Base-by-base conservation (phyloP, 2,113 vertebrate species). In the Tenebrosternarchus preto region DNA sequence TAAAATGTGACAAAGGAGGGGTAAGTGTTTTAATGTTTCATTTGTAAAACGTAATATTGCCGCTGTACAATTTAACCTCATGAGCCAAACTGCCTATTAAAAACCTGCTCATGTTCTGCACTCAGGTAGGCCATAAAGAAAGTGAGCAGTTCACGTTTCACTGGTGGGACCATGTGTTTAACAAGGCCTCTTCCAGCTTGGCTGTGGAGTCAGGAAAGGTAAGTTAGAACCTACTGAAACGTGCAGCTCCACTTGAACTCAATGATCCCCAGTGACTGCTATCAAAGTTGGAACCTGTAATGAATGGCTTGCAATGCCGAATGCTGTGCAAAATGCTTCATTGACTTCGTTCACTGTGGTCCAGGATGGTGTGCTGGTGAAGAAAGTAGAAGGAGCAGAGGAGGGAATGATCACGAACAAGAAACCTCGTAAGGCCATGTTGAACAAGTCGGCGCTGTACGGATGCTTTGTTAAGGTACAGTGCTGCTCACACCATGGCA, bases 151-250 rank as follows among this genome's bases (percentile, higher is more conserved):
- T 99, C 90, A 94, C 94, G 57, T 95, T 96, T 88, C 95, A 98
- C 80, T 99, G 97, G 97, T 98, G 97, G 97, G 96, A 94, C 69
- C 96, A 99, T 4, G 91, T 98, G 76, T 99, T 98, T 91, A 98
- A 98, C 78, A 88, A 93, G 80, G 95, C 97, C 0, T 95, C 96
- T 0, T 89, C 96, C 72, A 95, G 89, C 82, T 89, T 98, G 75
- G 87, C 92, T 0, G 96, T 98, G 86, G 93, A 96, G 76, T 83
- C 92, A 0, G 88, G 86, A 25, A 88, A 94, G 92, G 95, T 96
- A 15, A 50, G 43, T 50, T 7, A 27, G 11, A 60, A 19, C 7
- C 12, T 20, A 29, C 5, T 31, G 8, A 57, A 56, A 11, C 22
- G 4, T 31, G 66, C 8, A 31, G 27, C 16, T 5, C 27, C 5